Conservation (phyloP, 2,888 invertebrate species). For the Lydus trimaculatus region DNA sequence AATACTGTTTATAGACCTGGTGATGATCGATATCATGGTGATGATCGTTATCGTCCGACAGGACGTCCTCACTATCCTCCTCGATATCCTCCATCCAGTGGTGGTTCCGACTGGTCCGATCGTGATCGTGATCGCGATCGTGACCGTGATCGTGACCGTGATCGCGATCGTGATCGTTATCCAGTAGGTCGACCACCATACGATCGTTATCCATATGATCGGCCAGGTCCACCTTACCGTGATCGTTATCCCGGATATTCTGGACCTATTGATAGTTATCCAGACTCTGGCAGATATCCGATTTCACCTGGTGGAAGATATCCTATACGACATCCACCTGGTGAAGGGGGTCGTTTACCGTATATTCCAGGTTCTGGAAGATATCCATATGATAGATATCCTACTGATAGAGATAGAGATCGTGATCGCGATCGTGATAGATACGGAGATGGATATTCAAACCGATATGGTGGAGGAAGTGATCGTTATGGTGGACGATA, state of each 20-base stretch:
- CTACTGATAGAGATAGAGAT: slow-evolving; percentile 15
- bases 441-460: slow-evolving; percentile 51
- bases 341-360: slow-evolving; percentile 34
- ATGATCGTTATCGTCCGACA: slow-evolving; percentile 37
- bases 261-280: slow-evolving; percentile 54
- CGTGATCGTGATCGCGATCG: slow-evolving; percentile 18
- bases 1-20: slow-evolving; percentile 37
- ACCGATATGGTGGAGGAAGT: slow-evolving; percentile 57
- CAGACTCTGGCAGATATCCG: background rate
- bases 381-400: slow-evolving; percentile 15
- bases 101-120: background rate
- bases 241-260: slow-evolving; percentile 45
- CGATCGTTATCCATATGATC: slow-evolving; percentile 40
- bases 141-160: no score
- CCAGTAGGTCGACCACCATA: slow-evolving; percentile 39
- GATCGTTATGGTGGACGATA: slow-evolving; percentile 38
- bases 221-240: slow-evolving; percentile 29
- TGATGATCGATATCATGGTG: slow-evolving; percentile 37
- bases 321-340: slow-evolving; percentile 28
- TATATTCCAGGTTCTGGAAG: slow-evolving; percentile 15
- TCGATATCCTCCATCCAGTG: slow-evolving; percentile 30
- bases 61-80: slow-evolving; percentile 39
- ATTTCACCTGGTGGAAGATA: slow-evolving; percentile 29
- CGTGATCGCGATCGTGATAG: slow-evolving; percentile 37
- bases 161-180: slow-evolving; percentile 34